phyloP scores from a whole-genome alignment of 2,113 vertebrate species.

The Andinoacara biseriatus region DNA sequence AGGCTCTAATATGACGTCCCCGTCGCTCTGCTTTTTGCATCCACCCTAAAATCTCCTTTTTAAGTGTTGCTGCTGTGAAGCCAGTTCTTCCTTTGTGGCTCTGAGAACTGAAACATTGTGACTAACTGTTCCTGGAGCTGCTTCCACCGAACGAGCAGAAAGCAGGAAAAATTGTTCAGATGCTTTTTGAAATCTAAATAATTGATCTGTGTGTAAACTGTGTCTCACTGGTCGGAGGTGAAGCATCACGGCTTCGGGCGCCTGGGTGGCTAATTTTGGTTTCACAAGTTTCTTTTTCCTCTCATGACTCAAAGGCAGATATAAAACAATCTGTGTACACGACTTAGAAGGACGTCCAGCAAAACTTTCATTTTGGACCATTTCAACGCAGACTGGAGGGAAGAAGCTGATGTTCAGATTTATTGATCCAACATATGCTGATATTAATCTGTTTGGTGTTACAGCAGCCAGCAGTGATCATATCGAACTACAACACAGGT shows the following conservation, averaged over 20 bases:
- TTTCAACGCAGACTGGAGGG: no score
- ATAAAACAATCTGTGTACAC: background rate
- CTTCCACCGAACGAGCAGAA: background rate
- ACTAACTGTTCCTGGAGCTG: background rate
- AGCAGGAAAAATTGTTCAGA: no score
- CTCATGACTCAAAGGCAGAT: background rate
- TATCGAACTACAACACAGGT: background rate
- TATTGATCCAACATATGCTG: no score
- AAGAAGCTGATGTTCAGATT: background rate
- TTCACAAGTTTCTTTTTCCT: background rate
- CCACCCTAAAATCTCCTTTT: background rate
- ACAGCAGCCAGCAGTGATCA: accelerated
- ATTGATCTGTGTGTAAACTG: background rate
- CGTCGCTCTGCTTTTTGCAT: background rate
- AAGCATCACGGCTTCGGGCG: background rate
- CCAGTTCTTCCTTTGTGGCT: no score
- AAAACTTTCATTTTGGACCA: no score
- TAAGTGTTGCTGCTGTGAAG: background rate
- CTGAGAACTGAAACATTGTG: no score
- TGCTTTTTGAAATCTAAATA: no score
- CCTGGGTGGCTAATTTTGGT: background rate
- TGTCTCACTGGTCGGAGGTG: background rate
- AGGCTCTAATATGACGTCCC: background rate
- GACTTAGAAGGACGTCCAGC: background rate
- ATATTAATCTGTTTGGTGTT: background rate